Evolutionary conservation across 2,888 invertebrate genomes (phyloP), one percentile per base, ranked within the genome.

Genomic region (Volucella bombylans): DNA sequence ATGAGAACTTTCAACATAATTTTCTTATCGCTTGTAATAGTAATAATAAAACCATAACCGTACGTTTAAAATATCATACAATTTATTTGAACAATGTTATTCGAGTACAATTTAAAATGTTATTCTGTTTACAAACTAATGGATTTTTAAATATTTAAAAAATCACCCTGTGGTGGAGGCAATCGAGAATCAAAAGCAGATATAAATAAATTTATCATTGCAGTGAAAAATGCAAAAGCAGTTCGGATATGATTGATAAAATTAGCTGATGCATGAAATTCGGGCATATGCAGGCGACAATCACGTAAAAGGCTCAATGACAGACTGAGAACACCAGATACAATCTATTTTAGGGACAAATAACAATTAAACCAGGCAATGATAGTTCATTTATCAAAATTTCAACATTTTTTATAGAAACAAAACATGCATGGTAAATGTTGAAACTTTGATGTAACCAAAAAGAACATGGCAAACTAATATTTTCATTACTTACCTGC

Each of bases 271-370:
- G 90, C 90, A 89, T 94, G 94, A 92, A 95, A 95, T 87, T 94
- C 94, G 59, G 94, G 93, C 88, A 94, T 92, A 90, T 96, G 95
- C 89, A 96, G 94, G 86, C 95, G 94, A 92, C 96, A 96, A 92
- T 96, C 96, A 49, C 95, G 93, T 89, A 96, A 93, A 88, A 96
- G 93, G 91, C 96, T 96, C 90, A 96, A 92, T 0, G 95, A 93
- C 64, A 96, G 93, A 87, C 95, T 95, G 88, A 96, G 93, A 86
- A 95, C 89, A 50, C 96, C 96, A 92, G 96, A 94, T 90, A 94
- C 92, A 89, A 96, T 95, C 96, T 96, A 79, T 72, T 87, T 73
- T 86, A 86, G 74, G 54, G 50, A 87, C 80, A 86, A 87, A 74
- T 55, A 76, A 62, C 76, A 72, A 91, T 86, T 72, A 45, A 62